These are phyloP conservation scores for Boloria euphrosyne DNA, from an alignment of 2,888 invertebrate species.

Conservation along the genomic window DNA sequence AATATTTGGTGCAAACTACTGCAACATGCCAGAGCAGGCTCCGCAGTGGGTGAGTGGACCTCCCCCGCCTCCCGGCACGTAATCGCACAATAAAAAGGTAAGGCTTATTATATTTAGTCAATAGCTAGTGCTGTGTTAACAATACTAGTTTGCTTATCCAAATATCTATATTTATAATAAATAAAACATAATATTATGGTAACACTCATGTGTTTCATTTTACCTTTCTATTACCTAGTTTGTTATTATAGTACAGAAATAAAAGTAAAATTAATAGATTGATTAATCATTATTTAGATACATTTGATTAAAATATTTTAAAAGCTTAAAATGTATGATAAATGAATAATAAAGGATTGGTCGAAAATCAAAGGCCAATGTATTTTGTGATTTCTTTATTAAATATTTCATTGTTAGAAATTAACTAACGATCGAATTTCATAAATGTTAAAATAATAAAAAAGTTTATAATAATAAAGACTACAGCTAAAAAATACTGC, in stretches of 20 bases:
- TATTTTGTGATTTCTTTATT: constrained; percentile 80
- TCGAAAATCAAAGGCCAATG: constrained; percentile 58
- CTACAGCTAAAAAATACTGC: constrained; percentile 81
- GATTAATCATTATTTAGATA: no score
- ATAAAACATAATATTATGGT: constrained; percentile 66
- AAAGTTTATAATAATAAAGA: constrained; percentile 74
- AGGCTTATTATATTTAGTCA: constrained; percentile 30
- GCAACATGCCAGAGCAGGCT: constrained; percentile 51
- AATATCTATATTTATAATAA: constrained; percentile 77
- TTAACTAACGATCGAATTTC: constrained; percentile 81
- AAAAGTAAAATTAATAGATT: neutral
- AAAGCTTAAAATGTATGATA: neutral
- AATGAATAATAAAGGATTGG: neutral
- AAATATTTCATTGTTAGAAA: constrained; percentile 82
- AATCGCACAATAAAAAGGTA: constrained; percentile 41
- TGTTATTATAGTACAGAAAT: neutral
- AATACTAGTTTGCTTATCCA: constrained; percentile 78
- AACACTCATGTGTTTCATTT: constrained; percentile 24
- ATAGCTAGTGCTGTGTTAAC: constrained; percentile 55
- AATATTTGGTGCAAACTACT: constrained; percentile 57
- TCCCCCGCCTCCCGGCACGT: constrained; percentile 73
- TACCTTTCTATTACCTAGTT: neutral
- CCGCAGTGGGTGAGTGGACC: constrained; percentile 64
- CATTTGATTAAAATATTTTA: no score
- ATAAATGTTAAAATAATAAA: constrained; percentile 75